Evolutionary conservation across 2,113 vertebrate genomes (phyloP).

Genomic region (Apus apus): DNA sequence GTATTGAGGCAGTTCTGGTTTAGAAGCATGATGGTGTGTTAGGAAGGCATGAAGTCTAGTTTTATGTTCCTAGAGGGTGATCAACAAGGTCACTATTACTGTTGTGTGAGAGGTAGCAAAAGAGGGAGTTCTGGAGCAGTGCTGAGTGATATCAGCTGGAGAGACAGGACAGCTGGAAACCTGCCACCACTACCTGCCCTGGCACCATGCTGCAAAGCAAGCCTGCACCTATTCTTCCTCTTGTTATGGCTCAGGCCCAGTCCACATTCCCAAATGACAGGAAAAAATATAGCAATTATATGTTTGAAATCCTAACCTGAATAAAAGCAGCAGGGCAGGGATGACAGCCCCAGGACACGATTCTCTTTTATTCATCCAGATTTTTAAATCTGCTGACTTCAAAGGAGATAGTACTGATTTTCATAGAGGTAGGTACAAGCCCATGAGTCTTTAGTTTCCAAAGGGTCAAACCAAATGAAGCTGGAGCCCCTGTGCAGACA

Average conservation of each 20-base stretch:
- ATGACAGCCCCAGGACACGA: not conserved
- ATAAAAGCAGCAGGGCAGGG: constrained; percentile 40
- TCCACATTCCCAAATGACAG: constrained; percentile 58
- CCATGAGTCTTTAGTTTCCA: constrained; percentile 45
- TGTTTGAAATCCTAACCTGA: constrained; percentile 59
- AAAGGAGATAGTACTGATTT: constrained; percentile 51
- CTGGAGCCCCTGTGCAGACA: not conserved
- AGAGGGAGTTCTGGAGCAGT: not conserved
- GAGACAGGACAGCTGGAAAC: not conserved
- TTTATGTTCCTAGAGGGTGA: not conserved
- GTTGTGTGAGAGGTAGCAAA: not conserved
- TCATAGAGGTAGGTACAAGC: not conserved
- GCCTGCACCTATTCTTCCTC: not conserved
- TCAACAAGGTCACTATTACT: not conserved
- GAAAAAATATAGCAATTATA: not conserved
- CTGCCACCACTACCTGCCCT: not conserved
- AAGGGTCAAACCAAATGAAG: constrained; percentile 1
- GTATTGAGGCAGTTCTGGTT: not conserved
- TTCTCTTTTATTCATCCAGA: not conserved
- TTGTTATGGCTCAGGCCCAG: constrained; percentile 12
- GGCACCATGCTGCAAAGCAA: not conserved
- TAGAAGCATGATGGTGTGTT: not conserved
- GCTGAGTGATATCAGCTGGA: not conserved
- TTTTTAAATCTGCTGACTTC: constrained; percentile 41
- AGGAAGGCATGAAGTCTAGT: not conserved